These are phyloP conservation scores for Nematostella vectensis DNA, from an alignment of 92 coral and sea anemone species.

Conservation along the genomic window DNA sequence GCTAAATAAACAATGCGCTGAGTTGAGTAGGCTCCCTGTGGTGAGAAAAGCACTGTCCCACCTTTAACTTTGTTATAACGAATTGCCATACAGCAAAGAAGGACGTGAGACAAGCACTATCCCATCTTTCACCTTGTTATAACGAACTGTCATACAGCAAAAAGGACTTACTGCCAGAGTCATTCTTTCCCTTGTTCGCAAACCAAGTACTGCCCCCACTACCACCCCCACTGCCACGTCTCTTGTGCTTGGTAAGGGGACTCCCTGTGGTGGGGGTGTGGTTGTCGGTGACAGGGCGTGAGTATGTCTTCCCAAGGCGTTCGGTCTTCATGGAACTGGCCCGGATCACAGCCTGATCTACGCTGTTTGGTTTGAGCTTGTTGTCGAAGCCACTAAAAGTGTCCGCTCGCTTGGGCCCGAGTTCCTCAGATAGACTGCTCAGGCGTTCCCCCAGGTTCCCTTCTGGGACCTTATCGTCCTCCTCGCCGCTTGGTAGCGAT, in stretches of 20 bases:
- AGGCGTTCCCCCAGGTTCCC: constrained; percentile 15
- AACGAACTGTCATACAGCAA: no score
- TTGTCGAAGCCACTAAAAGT: constrained; percentile 95
- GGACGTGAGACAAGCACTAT: no score
- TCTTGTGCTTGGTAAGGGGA: constrained; percentile 63
- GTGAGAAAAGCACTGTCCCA: no score
- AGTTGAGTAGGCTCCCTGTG: no score
- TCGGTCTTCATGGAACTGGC: constrained; percentile 84
- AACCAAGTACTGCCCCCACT: no score
- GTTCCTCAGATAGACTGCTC: constrained; percentile 13
- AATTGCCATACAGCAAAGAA: no score
- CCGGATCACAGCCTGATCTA: constrained; percentile 45
- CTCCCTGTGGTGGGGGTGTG: constrained; percentile 41
- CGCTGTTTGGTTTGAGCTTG: constrained; percentile 42
- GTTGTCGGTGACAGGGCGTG: constrained; percentile 43
- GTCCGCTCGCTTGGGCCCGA: constrained; percentile 87
- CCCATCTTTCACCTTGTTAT: no score
- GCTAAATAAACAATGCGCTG: no score
- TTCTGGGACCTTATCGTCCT: constrained; percentile 34
- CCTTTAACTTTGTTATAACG: no score
- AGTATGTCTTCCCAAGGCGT: constrained; percentile 46
- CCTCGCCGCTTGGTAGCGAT: constrained; percentile 19
- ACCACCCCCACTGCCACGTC: constrained; percentile 66
- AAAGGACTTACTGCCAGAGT: no score
- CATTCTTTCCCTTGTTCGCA: constrained; percentile 51